These are phyloP conservation scores for Thymelicus sylvestris DNA, from an alignment of 2,888 invertebrate genomes.

Conservation along the genomic window DNA sequence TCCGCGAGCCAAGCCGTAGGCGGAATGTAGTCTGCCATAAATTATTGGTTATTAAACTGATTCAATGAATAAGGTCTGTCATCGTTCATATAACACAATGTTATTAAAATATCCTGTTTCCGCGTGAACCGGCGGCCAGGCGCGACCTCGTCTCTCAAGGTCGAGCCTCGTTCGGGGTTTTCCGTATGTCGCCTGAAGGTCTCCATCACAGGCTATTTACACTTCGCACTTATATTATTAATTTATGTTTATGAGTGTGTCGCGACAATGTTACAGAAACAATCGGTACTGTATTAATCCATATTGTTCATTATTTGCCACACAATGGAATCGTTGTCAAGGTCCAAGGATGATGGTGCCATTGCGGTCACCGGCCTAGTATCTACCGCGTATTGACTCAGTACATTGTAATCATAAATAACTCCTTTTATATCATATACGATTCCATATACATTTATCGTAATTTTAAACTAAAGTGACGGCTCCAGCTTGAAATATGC, in stretches of 20 bases:
- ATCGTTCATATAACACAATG: conserved; percentile 40
- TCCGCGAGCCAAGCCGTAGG: too few species aligned
- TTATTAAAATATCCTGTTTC: conserved; percentile 60
- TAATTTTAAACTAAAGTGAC: not conserved
- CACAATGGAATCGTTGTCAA: conserved; percentile 33
- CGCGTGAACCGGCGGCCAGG: conserved; percentile 54
- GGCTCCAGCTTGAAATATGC: not conserved
- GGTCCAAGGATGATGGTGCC: conserved; percentile 17
- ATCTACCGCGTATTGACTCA: not conserved
- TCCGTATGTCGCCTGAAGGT: conserved; percentile 72
- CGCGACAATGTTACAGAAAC: conserved; percentile 18
- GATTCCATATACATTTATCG: not conserved
- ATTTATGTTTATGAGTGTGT: conserved; percentile 18
- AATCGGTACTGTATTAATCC: conserved; percentile 33
- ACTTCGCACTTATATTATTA: conserved; percentile 40
- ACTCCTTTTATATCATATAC: not conserved
- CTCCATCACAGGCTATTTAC: conserved; percentile 66
- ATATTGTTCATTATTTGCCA: conserved; percentile 32
- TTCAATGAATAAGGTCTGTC: conserved; percentile 40
- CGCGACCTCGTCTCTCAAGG: conserved; percentile 66
- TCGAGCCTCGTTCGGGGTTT: conserved; percentile 65
- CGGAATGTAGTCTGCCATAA: not conserved
- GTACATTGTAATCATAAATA: conserved; percentile 4
- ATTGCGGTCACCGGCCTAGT: conserved; percentile 5
- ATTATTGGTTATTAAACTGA: not conserved